These are phyloP conservation scores for Acromyrmex charruanus DNA, from an alignment of 1,140 invertebrate species.

Conservation along the genomic window DNA sequence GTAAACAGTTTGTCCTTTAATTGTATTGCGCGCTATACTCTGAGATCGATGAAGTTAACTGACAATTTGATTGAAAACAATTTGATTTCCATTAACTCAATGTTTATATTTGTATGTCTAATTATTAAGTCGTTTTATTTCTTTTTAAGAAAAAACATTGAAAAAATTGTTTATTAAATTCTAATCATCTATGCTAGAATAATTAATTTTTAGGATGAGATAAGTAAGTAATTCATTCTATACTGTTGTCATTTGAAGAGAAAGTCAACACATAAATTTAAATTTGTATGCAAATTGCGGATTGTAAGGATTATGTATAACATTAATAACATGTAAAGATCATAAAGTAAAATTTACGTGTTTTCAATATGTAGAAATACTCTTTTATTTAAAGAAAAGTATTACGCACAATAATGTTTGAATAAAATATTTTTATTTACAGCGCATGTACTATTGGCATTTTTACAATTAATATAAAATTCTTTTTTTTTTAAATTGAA, in stretches of 20 bases:
- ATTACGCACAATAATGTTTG: conserved; percentile 57
- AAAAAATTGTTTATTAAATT: not conserved
- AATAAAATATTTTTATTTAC: conserved; percentile 39
- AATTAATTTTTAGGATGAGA: conserved; percentile 2
- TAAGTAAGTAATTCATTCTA: not conserved
- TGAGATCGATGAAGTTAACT: not conserved
- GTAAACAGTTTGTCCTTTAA: conserved; percentile 10
- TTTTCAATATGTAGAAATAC: conserved; percentile 75
- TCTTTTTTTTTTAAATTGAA: not conserved
- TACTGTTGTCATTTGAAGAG: not conserved
- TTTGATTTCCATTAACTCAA: not conserved
- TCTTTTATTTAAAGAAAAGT: conserved; percentile 76
- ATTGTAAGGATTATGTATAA: conserved; percentile 9
- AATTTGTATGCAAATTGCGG: conserved; percentile 45
- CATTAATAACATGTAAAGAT: too few relatives aligned
- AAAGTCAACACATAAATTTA: not conserved
- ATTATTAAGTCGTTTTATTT: not conserved
- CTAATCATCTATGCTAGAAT: not conserved
- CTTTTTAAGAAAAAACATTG: not conserved
- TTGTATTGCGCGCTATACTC: not conserved
- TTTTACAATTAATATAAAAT: conserved; percentile 1
- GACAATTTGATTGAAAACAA: not conserved
- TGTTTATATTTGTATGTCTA: not conserved
- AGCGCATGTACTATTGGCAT: not conserved
- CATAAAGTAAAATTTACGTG: conserved; percentile 62